A percentile compares a stretch with the other conserved stretches of the same genome.
These are phyloP conservation scores for Micropterix aruncella DNA, from an alignment of 2,888 invertebrate genomes.

Conservation along the genomic window DNA sequence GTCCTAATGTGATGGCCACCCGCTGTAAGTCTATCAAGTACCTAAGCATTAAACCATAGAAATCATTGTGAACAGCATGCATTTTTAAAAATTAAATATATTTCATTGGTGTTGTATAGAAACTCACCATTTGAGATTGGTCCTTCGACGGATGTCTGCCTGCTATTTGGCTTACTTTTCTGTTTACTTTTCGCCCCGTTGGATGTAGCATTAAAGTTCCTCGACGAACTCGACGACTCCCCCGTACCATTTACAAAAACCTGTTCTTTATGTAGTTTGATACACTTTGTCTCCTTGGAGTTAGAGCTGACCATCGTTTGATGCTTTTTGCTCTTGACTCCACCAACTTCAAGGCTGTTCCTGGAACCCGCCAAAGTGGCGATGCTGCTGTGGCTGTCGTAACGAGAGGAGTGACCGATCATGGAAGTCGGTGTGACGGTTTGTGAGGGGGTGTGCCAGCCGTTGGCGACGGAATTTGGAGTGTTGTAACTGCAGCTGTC, in stretches of 20 bases:
- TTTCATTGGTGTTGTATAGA: too few species aligned
- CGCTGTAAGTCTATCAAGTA: too few species aligned
- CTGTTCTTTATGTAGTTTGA: conserved; percentile 7
- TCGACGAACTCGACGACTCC: conserved; percentile 5
- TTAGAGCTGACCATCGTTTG: conserved; percentile 16
- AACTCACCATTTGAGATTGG: not conserved
- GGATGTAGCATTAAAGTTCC: conserved; percentile 8
- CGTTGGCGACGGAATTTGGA: conserved; percentile 37
- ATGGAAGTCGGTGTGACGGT: conserved; percentile 11
- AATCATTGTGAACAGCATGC: too few species aligned
- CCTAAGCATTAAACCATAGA: too few species aligned
- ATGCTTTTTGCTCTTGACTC: conserved; percentile 15
- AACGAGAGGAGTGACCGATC: conserved; percentile 7
- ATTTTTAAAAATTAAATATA: too few species aligned
- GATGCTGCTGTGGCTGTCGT: conserved; percentile 20
- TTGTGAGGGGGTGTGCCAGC: conserved; percentile 39
- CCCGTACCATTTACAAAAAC: conserved; percentile 8
- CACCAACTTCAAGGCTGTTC: conserved; percentile 15
- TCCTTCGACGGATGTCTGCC: conserved; percentile 8
- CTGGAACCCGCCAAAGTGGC: conserved; percentile 35
- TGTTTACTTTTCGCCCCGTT: conserved; percentile 9
- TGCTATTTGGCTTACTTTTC: conserved; percentile 11
- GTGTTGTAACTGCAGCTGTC: conserved; percentile 41
- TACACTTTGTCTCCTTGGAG: conserved; percentile 7
- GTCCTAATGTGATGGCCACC: too few species aligned